A percentile compares a stretch with the other conserved stretches of the same genome.
Conservation (phyloP, 2,888 invertebrate genomes). For the Callimorpha dominula region DNA sequence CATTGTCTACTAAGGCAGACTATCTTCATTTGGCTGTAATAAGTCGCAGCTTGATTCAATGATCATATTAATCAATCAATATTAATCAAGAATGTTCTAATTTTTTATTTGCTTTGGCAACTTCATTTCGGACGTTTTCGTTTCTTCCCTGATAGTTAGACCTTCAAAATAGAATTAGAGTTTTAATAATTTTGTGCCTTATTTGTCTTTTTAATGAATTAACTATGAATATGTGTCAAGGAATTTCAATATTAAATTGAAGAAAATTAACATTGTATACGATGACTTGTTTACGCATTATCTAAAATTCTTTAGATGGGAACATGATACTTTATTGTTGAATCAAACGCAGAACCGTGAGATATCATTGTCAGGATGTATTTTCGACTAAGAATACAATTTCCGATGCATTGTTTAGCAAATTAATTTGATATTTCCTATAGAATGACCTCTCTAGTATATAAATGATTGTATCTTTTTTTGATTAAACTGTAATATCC, state of each 20-base stretch:
- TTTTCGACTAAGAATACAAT: constrained; percentile 45
- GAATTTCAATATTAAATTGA: constrained; percentile 12
- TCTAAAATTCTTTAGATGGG: constrained; percentile 33
- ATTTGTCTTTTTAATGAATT: too few species aligned
- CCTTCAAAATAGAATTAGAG: background rate
- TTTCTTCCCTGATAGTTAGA: background rate
- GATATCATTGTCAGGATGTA: constrained; percentile 63
- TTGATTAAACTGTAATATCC: background rate
- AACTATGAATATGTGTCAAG: constrained; percentile 18
- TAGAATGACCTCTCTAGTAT: constrained; percentile 32
- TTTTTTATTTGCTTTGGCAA: background rate
- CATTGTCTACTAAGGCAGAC: background rate
- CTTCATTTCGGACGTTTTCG: background rate
- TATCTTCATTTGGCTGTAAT: background rate
- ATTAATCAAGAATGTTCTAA: background rate
- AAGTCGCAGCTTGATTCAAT: background rate
- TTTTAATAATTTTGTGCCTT: background rate
- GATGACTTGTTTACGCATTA: constrained; percentile 29
- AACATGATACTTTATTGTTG: constrained; percentile 63
- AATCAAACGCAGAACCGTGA: constrained; percentile 54
- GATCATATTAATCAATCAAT: background rate
- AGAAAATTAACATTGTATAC: constrained; percentile 19
- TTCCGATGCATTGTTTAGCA: constrained; percentile 58
- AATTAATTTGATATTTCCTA: constrained; percentile 46
- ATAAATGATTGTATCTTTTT: constrained; percentile 21